A percentile compares a stretch with the other conserved stretches of the same genome.
phyloP scores from a whole-genome alignment of 1,140 invertebrate genomes.

The Drosophila burlai region DNA sequence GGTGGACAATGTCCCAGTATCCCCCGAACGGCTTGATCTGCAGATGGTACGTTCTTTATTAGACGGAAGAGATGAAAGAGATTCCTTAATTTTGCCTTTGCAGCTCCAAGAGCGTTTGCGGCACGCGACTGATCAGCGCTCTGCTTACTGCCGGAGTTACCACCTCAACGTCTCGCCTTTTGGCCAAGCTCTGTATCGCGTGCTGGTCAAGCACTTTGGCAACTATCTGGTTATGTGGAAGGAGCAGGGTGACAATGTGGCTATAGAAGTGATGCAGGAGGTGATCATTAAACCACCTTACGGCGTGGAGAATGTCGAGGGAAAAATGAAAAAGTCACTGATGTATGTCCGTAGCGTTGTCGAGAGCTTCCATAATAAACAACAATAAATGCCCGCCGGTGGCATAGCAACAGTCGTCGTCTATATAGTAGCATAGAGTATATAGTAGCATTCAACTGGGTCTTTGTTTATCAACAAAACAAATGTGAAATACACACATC shows the following conservation, averaged over 20 bases:
- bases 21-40: conserved; percentile 25
- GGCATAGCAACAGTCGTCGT: conserved; percentile 30
- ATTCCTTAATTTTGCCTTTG: neutral
- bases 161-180: conserved; percentile 20
- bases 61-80: no score
- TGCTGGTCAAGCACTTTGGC: conserved; percentile 39
- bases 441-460: conserved; percentile 23
- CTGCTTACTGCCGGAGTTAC: neutral
- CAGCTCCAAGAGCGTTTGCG: conserved; percentile 50
- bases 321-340: conserved; percentile 23
- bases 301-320: conserved; percentile 25
- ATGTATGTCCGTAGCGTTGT: conserved; percentile 35
- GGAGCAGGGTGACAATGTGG: conserved; percentile 1
- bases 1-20: neutral
- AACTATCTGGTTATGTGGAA: conserved; percentile 22
- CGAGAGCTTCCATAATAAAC: conserved; percentile 23
- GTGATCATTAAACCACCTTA: conserved; percentile 47
- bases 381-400: conserved; percentile 17
- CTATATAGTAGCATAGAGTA: neutral
- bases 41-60: conserved; percentile 2
- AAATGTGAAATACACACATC: conserved; percentile 30
- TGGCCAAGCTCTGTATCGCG: conserved; percentile 28
- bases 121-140: conserved; percentile 19
- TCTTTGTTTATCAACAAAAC: conserved; percentile 68
- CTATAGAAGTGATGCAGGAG: conserved; percentile 40